A percentile compares a stretch with the other conserved stretches of the same genome.
These are phyloP conservation scores for Morbakka virulenta DNA, from an alignment of 30 jellyfish, hydroid and myxozoan genomes.

Conservation along the genomic window DNA sequence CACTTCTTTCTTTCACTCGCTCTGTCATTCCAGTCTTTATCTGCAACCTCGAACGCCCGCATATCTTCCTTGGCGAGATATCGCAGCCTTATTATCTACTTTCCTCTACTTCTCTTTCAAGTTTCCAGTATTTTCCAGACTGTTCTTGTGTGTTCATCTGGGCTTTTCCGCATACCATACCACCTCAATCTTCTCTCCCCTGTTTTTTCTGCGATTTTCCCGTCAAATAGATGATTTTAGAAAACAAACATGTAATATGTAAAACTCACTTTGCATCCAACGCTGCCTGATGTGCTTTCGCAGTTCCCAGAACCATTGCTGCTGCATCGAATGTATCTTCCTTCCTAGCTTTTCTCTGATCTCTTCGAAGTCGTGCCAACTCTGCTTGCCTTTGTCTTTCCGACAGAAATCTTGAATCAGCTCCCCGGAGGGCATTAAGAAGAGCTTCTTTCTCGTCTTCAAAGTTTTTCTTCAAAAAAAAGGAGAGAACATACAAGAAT, in stretches of 20 bases:
- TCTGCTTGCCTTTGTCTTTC: conserved; percentile 76
- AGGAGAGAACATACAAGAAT: not conserved
- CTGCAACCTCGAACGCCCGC: too few relatives aligned
- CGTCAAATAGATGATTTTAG: not conserved
- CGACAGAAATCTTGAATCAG: conserved; percentile 40
- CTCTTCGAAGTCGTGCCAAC: conserved; percentile 77
- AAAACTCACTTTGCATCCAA: conserved; percentile 62
- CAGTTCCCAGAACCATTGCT: conserved; percentile 66
- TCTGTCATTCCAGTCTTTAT: too few relatives aligned
- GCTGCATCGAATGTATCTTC: conserved; percentile 79
- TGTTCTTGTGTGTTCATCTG: too few relatives aligned
- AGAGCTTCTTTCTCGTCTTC: conserved; percentile 84
- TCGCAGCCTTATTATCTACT: too few relatives aligned
- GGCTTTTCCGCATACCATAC: too few relatives aligned
- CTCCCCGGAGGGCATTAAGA: conserved; percentile 40
- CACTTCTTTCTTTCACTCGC: too few relatives aligned
- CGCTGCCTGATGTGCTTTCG: conserved; percentile 65
- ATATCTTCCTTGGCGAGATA: too few relatives aligned
- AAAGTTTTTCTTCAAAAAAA: conserved; percentile 47
- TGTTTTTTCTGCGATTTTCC: too few relatives aligned
- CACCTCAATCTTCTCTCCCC: too few relatives aligned
- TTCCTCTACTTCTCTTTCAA: too few relatives aligned
- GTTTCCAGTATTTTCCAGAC: too few relatives aligned
- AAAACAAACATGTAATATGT: not conserved
- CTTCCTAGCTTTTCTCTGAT: conserved; percentile 58